These are phyloP conservation scores for Rhabditoides inermis DNA, from an alignment of 2,888 invertebrate species.

Conservation along the genomic window DNA sequence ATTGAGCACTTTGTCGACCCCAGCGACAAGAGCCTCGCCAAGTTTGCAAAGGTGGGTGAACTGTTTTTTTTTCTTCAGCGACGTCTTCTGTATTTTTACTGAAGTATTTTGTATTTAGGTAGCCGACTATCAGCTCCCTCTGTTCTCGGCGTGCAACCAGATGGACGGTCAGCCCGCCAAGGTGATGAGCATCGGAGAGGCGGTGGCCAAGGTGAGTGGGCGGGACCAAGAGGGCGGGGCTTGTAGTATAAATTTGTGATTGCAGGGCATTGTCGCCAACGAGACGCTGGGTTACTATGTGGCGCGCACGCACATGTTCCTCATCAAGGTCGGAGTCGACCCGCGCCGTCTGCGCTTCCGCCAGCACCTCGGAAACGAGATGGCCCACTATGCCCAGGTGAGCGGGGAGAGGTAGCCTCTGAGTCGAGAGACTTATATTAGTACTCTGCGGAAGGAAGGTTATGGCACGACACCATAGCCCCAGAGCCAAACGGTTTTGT, in stretches of 20 bases:
- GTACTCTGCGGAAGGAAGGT: no score
- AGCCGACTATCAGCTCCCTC: slow-evolving; percentile 67
- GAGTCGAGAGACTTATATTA: no score
- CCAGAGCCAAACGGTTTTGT: no score
- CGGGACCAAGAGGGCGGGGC: not conserved
- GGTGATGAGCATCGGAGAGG: slow-evolving; percentile 71
- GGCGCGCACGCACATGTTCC: slow-evolving; percentile 82
- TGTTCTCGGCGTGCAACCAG: slow-evolving; percentile 92
- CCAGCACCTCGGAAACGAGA: slow-evolving; percentile 97
- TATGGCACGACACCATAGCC: no score
- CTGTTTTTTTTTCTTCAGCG: no score
- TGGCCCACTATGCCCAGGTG: slow-evolving; percentile 87
- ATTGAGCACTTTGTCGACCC: slow-evolving; percentile 99
- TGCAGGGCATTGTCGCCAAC: slow-evolving; percentile 74
- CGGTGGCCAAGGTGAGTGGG: slow-evolving; percentile 65
- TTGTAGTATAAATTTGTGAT: not conserved
- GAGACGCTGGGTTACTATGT: slow-evolving; percentile 96
- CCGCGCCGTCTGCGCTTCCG: slow-evolving; percentile 78
- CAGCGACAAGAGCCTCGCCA: slow-evolving; percentile 73
- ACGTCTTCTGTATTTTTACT: not conserved
- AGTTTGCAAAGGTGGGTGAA: slow-evolving; percentile 67
- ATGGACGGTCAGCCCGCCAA: slow-evolving; percentile 88
- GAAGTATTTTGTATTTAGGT: slow-evolving; percentile 12
- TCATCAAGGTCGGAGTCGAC: slow-evolving; percentile 78
- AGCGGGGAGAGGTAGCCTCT: no score